These are phyloP conservation scores for Tipula lateralis DNA, from an alignment of 2,888 invertebrate species.

Conservation along the genomic window DNA sequence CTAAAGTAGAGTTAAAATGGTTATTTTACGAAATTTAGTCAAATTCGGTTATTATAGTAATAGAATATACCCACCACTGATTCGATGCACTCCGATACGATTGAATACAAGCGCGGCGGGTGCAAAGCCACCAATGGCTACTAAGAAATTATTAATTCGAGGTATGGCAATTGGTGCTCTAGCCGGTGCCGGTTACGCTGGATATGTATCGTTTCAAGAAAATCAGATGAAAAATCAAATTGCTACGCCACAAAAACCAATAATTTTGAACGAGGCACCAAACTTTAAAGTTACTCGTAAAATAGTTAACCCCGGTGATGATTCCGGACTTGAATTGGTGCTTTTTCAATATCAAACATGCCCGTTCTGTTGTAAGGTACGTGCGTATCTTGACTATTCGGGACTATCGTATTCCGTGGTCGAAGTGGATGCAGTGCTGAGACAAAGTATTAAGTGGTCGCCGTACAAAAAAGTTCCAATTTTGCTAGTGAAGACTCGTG, in stretches of 20 bases:
- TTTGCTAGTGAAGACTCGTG: constrained; percentile 66
- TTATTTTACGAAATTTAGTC: background rate
- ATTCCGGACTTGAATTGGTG: constrained; percentile 68
- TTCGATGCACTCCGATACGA: background rate
- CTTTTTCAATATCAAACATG: constrained; percentile 97
- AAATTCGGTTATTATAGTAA: background rate
- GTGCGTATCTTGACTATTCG: constrained; percentile 85
- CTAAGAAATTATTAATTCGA: background rate
- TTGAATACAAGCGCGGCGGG: background rate
- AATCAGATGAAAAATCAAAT: background rate
- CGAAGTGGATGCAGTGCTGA: constrained; percentile 93
- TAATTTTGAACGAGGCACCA: constrained; percentile 40
- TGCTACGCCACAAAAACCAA: background rate
- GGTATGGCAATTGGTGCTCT: constrained; percentile 12
- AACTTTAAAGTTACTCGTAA: constrained; percentile 55
- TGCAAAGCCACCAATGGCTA: background rate
- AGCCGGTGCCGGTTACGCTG: background rate
- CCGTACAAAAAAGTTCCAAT: constrained; percentile 93
- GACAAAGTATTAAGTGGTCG: constrained; percentile 90
- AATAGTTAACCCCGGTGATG: constrained; percentile 62
- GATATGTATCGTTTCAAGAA: background rate
- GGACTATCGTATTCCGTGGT: constrained; percentile 93
- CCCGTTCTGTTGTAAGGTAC: constrained; percentile 91
- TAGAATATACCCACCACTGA: background rate
- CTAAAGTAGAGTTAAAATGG: background rate